These are phyloP conservation scores for Epinotia ramella DNA, from an alignment of 2,888 invertebrate genomes.

Conservation along the genomic window DNA sequence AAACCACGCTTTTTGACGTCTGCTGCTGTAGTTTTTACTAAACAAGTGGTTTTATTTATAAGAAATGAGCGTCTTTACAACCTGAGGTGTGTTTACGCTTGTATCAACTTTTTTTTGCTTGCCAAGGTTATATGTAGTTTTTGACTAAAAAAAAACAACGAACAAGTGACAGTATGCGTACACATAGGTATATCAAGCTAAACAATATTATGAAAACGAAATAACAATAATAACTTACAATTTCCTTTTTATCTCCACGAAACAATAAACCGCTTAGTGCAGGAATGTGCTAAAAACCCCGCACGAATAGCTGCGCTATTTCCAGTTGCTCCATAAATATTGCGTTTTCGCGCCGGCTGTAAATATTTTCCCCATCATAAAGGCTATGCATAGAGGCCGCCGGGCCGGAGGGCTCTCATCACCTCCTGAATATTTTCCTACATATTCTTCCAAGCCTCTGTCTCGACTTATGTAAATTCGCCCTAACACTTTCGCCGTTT, in stretches of 20 bases:
- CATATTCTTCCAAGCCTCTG: constrained; percentile 76
- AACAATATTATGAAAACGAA: constrained; percentile 24
- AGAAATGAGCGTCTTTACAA: neutral
- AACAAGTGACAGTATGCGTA: neutral
- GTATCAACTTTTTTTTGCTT: neutral
- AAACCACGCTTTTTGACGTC: constrained; percentile 45
- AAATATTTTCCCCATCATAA: constrained; percentile 81
- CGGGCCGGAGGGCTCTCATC: constrained; percentile 75
- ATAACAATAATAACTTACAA: constrained; percentile 59
- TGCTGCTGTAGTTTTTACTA: neutral
- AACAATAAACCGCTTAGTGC: constrained; percentile 69
- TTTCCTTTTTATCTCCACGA: constrained; percentile 63
- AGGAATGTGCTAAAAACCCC: constrained; percentile 55
- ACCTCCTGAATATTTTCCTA: constrained; percentile 83
- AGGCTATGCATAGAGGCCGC: constrained; percentile 75
- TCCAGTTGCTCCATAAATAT: constrained; percentile 74
- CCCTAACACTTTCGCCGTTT: constrained; percentile 82
- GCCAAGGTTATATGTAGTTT: neutral
- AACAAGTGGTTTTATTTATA: neutral
- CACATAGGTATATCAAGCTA: constrained; percentile 9
- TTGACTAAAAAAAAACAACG: neutral
- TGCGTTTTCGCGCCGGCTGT: constrained; percentile 73
- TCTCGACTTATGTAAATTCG: constrained; percentile 84
- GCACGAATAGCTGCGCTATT: constrained; percentile 61
- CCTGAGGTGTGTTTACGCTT: neutral